phyloP scores from a whole-genome alignment of 2,888 invertebrate species.

The Habrosyne pyritoides region DNA sequence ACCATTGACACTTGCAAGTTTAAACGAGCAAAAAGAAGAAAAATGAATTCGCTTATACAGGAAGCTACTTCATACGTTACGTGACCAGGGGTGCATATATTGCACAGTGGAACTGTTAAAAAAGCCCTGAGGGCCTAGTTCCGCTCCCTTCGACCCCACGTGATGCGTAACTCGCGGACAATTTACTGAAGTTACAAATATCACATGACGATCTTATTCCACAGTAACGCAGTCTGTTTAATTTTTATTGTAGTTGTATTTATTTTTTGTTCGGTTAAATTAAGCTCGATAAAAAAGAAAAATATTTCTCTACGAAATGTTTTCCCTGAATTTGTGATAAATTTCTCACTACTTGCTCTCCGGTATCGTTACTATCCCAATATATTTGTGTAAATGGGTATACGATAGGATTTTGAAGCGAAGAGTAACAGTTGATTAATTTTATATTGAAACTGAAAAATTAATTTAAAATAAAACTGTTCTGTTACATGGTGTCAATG shows the following conservation, averaged over 20 bases:
- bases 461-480: no score
- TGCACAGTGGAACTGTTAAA: constrained; percentile 71
- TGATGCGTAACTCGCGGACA: constrained; percentile 22
- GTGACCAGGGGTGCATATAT: constrained; percentile 81
- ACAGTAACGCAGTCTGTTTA: not conserved
- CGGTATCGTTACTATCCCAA: no score
- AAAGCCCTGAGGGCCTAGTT: constrained; percentile 66
- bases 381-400: no score
- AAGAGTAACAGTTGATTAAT: no score
- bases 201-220: constrained; percentile 12
- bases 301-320: no score
- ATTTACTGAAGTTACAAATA: constrained; percentile 22
- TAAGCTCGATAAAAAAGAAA: no score
- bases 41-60: constrained; percentile 78
- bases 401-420: no score
- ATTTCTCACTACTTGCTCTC: no score
- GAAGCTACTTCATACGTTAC: constrained; percentile 77
- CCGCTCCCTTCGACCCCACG: constrained; percentile 23
- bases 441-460: no score
- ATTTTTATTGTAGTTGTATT: not conserved
- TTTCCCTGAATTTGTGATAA: no score
- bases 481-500: no score
- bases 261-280: no score
- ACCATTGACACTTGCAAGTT: constrained; percentile 29
- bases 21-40: constrained; percentile 54